Evolutionary conservation across 2,888 invertebrate genomes (phyloP), one percentile per base, ranked within the genome.

Genomic region (Gymnocheta viridis): DNA sequence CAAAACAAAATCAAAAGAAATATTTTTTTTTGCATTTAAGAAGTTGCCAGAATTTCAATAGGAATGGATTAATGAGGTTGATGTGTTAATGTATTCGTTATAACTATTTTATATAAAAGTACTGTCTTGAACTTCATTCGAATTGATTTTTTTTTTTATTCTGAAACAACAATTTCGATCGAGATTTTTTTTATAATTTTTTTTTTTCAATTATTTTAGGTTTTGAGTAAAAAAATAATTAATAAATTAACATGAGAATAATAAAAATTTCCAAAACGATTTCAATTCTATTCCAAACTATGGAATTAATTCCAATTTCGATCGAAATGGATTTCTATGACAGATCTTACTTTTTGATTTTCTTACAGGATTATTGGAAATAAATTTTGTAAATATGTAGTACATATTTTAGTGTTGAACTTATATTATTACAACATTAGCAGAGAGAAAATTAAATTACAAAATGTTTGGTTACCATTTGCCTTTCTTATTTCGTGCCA

Each of bases 401-500:
- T n/a, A n/a, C n/a, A n/a, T n/a, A n/a, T n/a, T n/a, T n/a, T n/a
- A n/a, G n/a, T n/a, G n/a, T n/a, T n/a, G n/a, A n/a, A n/a, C n/a
- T n/a, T n/a, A 14, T 12, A 3, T 2, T 41, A 41, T 4, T 14
- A 12, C 41, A 41, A 4, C 14, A 41, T 9, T n/a, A 47, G 5
- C 44, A 47, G 44, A 47, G 7, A 47, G 44, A 47, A 6, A 19
- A 0, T 17, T 49, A 22, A 10, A 22, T 10, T 49, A 49, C 17
- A 49, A 22, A 49, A 49, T 19, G 19, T 22, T 19, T 49, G 19
- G 22, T 49, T 49, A 49, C 47, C 47, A 49, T 49, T 49, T 49
- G 10, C 22, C 47, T 22, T 49, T 96, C 94, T 94, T 95, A 94
- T 95, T 96, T 94, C 96, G 95, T 93, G 95, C 95, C 94, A 96